Percentiles rank a stretch among this genome's conserved stretches.
phyloP scores from a whole-genome alignment of 2,113 vertebrate genomes.

The Dipodomys stephensi region DNA sequence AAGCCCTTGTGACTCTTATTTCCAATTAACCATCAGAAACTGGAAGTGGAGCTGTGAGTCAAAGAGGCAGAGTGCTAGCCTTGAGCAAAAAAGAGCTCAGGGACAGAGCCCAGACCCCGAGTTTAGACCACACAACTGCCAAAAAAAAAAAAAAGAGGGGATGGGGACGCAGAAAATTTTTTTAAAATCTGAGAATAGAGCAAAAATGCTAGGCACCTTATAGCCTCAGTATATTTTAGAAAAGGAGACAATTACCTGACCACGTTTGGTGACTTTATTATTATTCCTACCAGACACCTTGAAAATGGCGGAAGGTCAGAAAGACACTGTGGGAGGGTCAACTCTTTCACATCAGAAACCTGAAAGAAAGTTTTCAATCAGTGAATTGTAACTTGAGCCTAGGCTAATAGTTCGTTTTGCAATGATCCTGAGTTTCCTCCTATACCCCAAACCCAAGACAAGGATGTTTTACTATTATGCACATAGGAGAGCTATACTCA shows the following conservation, averaged over 20 bases:
- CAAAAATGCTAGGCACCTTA: neutral
- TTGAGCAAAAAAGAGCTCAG: too few species aligned
- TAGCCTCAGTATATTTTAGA: neutral
- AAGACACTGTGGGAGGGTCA: conserved; percentile 85
- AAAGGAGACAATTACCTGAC: conserved; percentile 88
- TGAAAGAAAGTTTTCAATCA: conserved; percentile 67
- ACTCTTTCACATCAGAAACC: conserved; percentile 85
- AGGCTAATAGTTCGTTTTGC: neutral
- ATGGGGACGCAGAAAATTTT: too few species aligned
- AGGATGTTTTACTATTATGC: neutral
- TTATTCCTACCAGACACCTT: conserved; percentile 87
- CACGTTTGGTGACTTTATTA: conserved; percentile 88
- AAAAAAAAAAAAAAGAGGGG: too few species aligned
- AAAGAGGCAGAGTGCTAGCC: too few species aligned
- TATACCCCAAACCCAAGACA: conserved; percentile 7
- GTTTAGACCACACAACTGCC: too few species aligned
- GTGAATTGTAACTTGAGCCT: neutral
- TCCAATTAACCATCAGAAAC: too few species aligned
- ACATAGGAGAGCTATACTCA: neutral
- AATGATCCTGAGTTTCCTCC: neutral
- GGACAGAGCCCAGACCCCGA: too few species aligned
- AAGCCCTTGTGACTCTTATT: too few species aligned
- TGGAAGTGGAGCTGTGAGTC: too few species aligned
- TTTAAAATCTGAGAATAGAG: neutral
- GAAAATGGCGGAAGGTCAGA: conserved; percentile 94